Conservation (phyloP, 2,113 vertebrate genomes). For the Calyptommatus sinebrachiatus region DNA sequence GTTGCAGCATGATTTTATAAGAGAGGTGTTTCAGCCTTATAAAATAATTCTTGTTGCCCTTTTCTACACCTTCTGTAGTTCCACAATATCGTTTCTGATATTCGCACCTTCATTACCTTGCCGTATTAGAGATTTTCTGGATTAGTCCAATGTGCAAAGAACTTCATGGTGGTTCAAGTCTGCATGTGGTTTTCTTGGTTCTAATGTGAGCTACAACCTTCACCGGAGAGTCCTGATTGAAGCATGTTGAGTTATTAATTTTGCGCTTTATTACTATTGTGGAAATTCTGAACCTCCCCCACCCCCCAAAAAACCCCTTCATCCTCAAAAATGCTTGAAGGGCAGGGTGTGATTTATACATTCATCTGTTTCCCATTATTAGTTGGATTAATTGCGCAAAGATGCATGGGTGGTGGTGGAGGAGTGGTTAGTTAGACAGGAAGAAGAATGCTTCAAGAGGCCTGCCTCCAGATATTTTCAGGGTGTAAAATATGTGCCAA, state of each 20-base stretch:
- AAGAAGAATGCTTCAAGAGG: slow-evolving; percentile 34
- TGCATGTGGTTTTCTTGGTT: slow-evolving; percentile 45
- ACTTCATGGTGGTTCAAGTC: slow-evolving; percentile 53
- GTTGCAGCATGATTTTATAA: too few relatives aligned
- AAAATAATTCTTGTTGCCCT: too few relatives aligned
- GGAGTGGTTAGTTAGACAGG: background rate
- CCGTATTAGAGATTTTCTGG: too few relatives aligned
- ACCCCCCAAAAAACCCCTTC: background rate
- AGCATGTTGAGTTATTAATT: slow-evolving; percentile 52
- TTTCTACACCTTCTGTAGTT: too few relatives aligned
- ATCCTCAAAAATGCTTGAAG: slow-evolving; percentile 34
- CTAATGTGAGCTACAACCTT: slow-evolving; percentile 54
- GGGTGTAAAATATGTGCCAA: slow-evolving; percentile 51
- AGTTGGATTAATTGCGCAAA: slow-evolving; percentile 52
- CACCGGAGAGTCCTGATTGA: slow-evolving; percentile 47
- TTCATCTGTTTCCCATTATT: slow-evolving; percentile 65
- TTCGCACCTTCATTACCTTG: too few relatives aligned
- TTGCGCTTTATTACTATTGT: slow-evolving; percentile 53
- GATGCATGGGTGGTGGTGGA: slow-evolving; percentile 28
- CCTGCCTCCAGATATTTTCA: slow-evolving; percentile 54
- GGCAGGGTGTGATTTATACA: slow-evolving; percentile 50
- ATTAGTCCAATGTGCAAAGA: slow-evolving; percentile 33
- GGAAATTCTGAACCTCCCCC: slow-evolving; percentile 49
- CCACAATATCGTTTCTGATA: too few relatives aligned
- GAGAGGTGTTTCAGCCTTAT: too few relatives aligned